phyloP scores from a whole-genome alignment of 2,888 invertebrate genomes.

The Brachyptera putata region DNA sequence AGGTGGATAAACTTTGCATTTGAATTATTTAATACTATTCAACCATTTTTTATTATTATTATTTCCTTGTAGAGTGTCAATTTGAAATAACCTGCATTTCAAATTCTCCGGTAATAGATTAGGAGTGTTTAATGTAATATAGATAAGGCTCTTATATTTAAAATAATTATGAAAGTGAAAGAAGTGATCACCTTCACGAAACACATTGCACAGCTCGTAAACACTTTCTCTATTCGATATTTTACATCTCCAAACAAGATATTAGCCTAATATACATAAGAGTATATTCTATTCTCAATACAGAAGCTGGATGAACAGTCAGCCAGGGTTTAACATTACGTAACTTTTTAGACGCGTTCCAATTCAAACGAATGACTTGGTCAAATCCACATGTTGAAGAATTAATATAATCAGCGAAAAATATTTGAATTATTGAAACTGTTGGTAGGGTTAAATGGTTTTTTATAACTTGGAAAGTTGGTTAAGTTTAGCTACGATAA shows the following conservation, averaged over 20 bases:
- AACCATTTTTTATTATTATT: neutral
- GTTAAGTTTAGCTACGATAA: slow-evolving; percentile 15
- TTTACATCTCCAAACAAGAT: slow-evolving; percentile 12
- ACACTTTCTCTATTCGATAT: neutral
- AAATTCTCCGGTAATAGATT: slow-evolving; percentile 1
- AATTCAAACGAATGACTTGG: no score
- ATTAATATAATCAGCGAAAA: slow-evolving; percentile 19
- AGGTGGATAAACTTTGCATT: neutral
- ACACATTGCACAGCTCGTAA: neutral
- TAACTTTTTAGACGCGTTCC: neutral
- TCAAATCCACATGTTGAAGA: neutral
- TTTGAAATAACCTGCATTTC: slow-evolving; percentile 20
- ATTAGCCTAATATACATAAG: slow-evolving; percentile 15
- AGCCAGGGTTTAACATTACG: neutral
- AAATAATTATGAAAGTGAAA: slow-evolving; percentile 22
- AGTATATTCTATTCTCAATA: neutral
- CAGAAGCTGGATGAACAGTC: neutral
- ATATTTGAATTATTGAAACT: slow-evolving; percentile 20
- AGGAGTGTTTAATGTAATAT: neutral
- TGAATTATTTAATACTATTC: no score
- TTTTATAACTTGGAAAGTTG: slow-evolving; percentile 19
- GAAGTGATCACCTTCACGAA: neutral
- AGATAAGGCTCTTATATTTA: slow-evolving; percentile 15
- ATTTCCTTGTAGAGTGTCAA: neutral
- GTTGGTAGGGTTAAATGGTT: slow-evolving; percentile 19